phyloP scores from a whole-genome alignment of 2,113 vertebrate species.

The Struthio camelus region DNA sequence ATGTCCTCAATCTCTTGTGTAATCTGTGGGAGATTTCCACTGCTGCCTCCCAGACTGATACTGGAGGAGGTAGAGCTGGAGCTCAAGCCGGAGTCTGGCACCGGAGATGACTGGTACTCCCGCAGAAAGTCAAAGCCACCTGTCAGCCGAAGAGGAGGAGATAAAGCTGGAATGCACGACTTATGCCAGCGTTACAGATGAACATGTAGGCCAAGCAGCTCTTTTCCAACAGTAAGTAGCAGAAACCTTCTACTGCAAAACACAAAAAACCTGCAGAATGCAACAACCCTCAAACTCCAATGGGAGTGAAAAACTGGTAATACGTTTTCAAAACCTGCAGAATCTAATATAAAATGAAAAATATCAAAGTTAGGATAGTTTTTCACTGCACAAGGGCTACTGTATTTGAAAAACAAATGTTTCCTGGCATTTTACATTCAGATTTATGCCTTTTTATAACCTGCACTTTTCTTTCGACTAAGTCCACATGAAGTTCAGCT shows the following conservation, averaged over 20 bases:
- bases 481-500: neutral
- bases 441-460: neutral
- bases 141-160: conserved; percentile 61
- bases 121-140: conserved; percentile 94
- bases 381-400: neutral
- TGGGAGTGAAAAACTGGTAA: neutral
- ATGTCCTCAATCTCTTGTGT: conserved; percentile 91
- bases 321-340: neutral
- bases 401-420: neutral
- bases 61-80: conserved; percentile 97
- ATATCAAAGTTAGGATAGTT: neutral
- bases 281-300: accelerated
- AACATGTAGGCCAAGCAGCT: neutral
- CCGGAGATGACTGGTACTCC: conserved; percentile 91
- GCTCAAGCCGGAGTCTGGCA: conserved; percentile 93
- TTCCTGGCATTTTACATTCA: neutral
- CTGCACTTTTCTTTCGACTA: neutral
- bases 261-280: neutral
- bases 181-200: neutral
- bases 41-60: conserved; percentile 94
- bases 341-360: neutral
- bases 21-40: conserved; percentile 92
- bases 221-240: neutral
- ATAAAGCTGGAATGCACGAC: conserved; percentile 31
- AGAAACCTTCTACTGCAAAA: neutral